Evolutionary conservation across 2,113 vertebrate genomes (phyloP).

Genomic region (Nycticebus coucang): DNA sequence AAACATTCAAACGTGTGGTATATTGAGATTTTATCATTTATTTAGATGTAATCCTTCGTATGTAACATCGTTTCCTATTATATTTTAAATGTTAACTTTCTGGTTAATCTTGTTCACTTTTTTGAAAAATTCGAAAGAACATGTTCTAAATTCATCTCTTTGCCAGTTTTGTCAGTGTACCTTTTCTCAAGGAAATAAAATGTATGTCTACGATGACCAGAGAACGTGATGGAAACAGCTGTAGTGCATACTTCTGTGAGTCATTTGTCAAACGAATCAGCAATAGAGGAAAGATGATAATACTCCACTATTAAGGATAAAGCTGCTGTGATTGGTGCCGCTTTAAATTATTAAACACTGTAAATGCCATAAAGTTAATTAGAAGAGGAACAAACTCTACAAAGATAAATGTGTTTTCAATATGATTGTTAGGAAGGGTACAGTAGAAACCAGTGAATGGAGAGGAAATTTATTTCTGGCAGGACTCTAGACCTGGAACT

Average conservation of each 20-base stretch:
- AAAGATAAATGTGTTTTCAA: slow-evolving; percentile 92
- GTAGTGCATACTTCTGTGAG: slow-evolving; percentile 67
- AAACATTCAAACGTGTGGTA: neutral
- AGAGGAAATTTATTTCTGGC: slow-evolving; percentile 94
- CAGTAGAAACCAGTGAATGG: slow-evolving; percentile 87
- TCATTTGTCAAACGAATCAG: slow-evolving; percentile 70
- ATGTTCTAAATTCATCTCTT: slow-evolving; percentile 47
- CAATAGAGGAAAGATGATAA: slow-evolving; percentile 76
- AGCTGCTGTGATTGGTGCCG: slow-evolving; percentile 70
- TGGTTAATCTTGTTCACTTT: slow-evolving; percentile 7
- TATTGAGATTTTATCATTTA: neutral
- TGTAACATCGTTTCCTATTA: slow-evolving; percentile 29
- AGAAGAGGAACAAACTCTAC: slow-evolving; percentile 86
- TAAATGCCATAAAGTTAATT: slow-evolving; percentile 89
- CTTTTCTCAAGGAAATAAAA: slow-evolving; percentile 64
- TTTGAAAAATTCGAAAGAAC: slow-evolving; percentile 38
- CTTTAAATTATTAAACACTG: slow-evolving; percentile 87
- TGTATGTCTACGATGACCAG: slow-evolving; percentile 7
- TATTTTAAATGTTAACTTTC: slow-evolving; percentile 31
- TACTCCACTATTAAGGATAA: slow-evolving; percentile 70
- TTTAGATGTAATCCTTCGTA: neutral
- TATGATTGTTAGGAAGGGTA: slow-evolving; percentile 88
- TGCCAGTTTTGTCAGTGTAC: slow-evolving; percentile 28
- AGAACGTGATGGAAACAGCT: slow-evolving; percentile 71
- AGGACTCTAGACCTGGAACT: slow-evolving; percentile 89